phyloP scores from a whole-genome alignment of 1,140 invertebrate genomes.

The Rhopalosiphum maidis region DNA sequence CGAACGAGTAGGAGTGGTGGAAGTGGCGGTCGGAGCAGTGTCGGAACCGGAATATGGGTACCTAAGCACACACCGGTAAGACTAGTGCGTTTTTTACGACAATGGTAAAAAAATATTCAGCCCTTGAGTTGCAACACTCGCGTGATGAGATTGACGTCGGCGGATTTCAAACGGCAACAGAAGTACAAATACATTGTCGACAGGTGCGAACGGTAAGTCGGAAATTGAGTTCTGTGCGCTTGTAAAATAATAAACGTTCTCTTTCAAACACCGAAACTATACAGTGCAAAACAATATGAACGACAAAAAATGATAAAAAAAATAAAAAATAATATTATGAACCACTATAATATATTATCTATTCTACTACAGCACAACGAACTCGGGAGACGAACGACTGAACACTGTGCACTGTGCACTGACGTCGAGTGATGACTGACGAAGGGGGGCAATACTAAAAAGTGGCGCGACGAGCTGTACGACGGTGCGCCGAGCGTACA shows the following conservation, averaged over 20 bases:
- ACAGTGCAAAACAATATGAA: background rate
- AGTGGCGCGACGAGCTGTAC: background rate
- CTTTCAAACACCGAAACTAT: background rate
- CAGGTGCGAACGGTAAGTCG: background rate
- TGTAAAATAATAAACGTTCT: background rate
- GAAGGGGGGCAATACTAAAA: background rate
- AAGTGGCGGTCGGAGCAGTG: background rate
- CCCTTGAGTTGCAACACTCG: slow-evolving; percentile 43
- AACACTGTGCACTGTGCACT: background rate
- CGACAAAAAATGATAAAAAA: background rate
- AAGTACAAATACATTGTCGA: slow-evolving; percentile 38
- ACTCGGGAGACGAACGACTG: background rate
- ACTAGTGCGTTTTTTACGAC: background rate
- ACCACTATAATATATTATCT: background rate
- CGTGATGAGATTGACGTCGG: slow-evolving; percentile 21
- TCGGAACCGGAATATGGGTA: background rate
- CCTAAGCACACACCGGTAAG: background rate
- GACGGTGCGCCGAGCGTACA: too few species aligned
- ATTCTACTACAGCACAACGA: background rate
- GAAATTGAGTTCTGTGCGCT: background rate
- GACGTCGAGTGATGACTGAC: too few species aligned
- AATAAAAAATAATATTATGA: background rate
- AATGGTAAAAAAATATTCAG: background rate
- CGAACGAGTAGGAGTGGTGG: background rate
- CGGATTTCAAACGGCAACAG: slow-evolving; percentile 32